Base-by-base conservation (phyloP, 2,888 invertebrate genomes). In the Asteroscopus sphinx region DNA sequence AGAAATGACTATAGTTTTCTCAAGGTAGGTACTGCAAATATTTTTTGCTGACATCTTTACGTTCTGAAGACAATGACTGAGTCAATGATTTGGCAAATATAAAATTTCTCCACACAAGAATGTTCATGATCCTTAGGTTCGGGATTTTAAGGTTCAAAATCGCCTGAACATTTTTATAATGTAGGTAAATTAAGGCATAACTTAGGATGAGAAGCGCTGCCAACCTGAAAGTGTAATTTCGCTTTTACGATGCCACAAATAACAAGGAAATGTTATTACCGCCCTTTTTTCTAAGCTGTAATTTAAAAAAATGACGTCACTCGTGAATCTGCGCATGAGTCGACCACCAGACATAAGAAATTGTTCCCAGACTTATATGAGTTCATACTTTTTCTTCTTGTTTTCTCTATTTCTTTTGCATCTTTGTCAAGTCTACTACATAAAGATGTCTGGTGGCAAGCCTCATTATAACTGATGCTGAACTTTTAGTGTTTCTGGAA, bases 41-140 rank as follows among this genome's bases (percentile, higher is more conserved):
- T 81, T 79, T 75, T 74, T 76, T 72, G 81, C 79, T 80, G 87
- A 88, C 85, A 81, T 74, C 75, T 88, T 89, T 87, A 86, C 76
- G 80, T 66, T 56, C 57, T 39, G 75, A 80, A 88, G 86, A 88
- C 88, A 88, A 85, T 84, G 77, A 76, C 71, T 83, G 80, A 82
- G 70, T 82, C 81, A 80, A 57, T 64, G 33, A 59, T 65, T 66
- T 59, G 45, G 46, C 73, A 70, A 77, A 57, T 33, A 37, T 59
- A 57, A 6, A 40, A 7, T 7, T 54, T 35, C 6, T 48, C 36
- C 8, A 32, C 13, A 1, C 0, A 6, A 12, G 57, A 55, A 47
- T 11, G 37, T 9, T 9, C 3, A 3, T 15, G 4, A 33, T 36
- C 17, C 47, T 15, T 58, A 13, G 2, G 0, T 0, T 0, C 0